Conservation (phyloP, 2,113 vertebrate species). For the Perognathus longimembris region DNA sequence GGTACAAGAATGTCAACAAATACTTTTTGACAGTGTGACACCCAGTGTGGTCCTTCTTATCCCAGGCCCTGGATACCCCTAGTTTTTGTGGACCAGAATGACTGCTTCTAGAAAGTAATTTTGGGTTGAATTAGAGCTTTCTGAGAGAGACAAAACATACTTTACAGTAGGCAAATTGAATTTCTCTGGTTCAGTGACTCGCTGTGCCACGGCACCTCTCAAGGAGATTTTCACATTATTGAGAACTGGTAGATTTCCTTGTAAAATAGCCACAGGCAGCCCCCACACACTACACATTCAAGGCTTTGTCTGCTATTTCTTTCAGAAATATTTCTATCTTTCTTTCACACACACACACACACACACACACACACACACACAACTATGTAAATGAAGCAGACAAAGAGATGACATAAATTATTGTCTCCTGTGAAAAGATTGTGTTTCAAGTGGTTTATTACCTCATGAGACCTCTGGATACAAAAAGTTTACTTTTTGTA, state of each 20-base stretch:
- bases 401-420: constrained; percentile 58
- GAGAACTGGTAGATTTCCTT: constrained; percentile 82
- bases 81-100: constrained; percentile 58
- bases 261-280: constrained; percentile 79
- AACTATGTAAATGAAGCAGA: constrained; percentile 68
- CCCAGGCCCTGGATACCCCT: constrained; percentile 65
- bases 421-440: constrained; percentile 19
- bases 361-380: neutral
- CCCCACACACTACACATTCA: neutral
- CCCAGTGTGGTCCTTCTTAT: neutral
- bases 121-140: constrained; percentile 86
- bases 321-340: constrained; percentile 53
- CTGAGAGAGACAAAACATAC: constrained; percentile 85
- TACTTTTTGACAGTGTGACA: constrained; percentile 64
- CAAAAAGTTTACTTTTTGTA: neutral
- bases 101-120: constrained; percentile 85
- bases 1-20: neutral
- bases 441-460: constrained; percentile 43
- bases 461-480: constrained; percentile 18
- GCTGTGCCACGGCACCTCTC: constrained; percentile 72
- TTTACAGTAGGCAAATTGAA: constrained; percentile 89
- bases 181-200: constrained; percentile 87
- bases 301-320: constrained; percentile 60
- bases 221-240: constrained; percentile 85
- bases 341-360: neutral